Percentiles rank a stretch among this genome's conserved stretches.
Evolutionary conservation across 2,113 vertebrate genomes (phyloP).

Genomic region (Rhinogobius similis): DNA sequence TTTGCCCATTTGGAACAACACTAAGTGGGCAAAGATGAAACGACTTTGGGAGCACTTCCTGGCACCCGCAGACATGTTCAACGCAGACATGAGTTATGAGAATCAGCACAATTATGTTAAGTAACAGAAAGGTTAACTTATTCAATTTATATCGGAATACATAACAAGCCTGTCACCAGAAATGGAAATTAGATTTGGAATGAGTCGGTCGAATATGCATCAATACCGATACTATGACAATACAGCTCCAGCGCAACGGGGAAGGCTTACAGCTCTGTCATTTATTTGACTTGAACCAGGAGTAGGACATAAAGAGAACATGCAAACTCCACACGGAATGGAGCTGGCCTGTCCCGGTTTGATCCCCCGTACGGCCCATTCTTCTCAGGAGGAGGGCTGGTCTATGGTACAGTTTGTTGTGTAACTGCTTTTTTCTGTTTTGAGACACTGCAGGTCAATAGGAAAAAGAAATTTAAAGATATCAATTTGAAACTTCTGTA

Average conservation of each 20-base stretch:
- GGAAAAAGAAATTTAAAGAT: too few relatives aligned
- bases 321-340: too few relatives aligned
- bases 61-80: conserved; percentile 40
- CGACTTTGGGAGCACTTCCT: conserved; percentile 53
- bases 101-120: conserved; percentile 67
- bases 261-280: not conserved
- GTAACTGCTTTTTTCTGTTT: too few relatives aligned
- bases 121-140: conserved; percentile 69
- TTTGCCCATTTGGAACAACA: conserved; percentile 57
- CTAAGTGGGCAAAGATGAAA: conserved; percentile 66
- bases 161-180: conserved; percentile 57
- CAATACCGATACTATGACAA: not conserved
- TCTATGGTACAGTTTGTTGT: too few relatives aligned
- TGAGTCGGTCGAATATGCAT: conserved; percentile 37
- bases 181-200: conserved; percentile 33
- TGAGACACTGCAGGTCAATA: too few relatives aligned
- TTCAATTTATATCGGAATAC: conserved; percentile 62
- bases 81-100: conserved; percentile 64
- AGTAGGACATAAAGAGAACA: too few relatives aligned
- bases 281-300: not conserved
- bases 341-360: too few relatives aligned
- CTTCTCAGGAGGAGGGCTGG: too few relatives aligned
- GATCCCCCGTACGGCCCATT: too few relatives aligned
- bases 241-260: not conserved
- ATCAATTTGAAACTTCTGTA: too few relatives aligned